Percentiles rank a stretch among this genome's conserved stretches.
These are phyloP conservation scores for Trematomus bernacchii DNA, from an alignment of 2,797 vertebrate genomes.

Conservation along the genomic window DNA sequence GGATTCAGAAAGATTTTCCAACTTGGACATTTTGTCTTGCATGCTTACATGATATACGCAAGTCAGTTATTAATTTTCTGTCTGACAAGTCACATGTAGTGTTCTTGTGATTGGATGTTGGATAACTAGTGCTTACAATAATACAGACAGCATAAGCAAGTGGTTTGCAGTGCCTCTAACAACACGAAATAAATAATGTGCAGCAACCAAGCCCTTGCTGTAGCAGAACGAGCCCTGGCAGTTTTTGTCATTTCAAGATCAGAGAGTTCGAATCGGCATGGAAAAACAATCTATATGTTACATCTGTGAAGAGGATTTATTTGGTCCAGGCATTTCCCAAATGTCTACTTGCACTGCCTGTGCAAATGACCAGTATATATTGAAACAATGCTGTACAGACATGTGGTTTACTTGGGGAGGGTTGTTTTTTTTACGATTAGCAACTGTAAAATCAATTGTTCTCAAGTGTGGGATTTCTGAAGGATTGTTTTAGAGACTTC, in stretches of 20 bases:
- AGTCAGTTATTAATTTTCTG: background rate
- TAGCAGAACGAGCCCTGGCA: background rate
- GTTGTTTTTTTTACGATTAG: background rate
- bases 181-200: too few species aligned
- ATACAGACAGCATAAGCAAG: too few species aligned
- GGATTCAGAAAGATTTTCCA: slow-evolving; percentile 2
- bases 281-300: background rate
- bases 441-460: background rate
- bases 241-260: background rate
- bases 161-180: too few species aligned
- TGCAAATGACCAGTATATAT: background rate
- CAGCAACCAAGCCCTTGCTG: background rate
- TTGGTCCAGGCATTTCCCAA: background rate
- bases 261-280: background rate
- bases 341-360: background rate
- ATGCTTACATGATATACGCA: background rate
- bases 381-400: background rate
- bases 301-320: background rate
- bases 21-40: slow-evolving; percentile 10
- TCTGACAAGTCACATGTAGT: background rate
- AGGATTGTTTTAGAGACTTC: background rate
- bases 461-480: background rate
- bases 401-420: background rate
- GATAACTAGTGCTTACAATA: background rate
- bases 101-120: background rate